phyloP scores from a whole-genome alignment of 2,888 invertebrate genomes.

The Synergus laeviventris region DNA sequence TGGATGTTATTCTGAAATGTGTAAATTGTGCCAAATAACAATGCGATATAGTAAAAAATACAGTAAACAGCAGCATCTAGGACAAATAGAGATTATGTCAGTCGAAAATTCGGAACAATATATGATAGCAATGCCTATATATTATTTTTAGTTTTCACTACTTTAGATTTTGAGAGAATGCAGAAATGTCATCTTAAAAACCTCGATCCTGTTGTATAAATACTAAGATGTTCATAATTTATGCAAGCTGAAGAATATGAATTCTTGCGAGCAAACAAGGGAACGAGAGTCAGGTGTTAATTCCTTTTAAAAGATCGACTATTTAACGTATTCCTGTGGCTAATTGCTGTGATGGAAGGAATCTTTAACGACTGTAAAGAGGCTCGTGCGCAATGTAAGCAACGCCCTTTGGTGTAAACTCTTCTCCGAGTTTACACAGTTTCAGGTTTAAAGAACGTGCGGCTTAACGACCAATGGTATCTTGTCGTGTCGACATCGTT shows the following conservation, averaged over 20 bases:
- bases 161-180: neutral
- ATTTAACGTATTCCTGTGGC: conserved; percentile 34
- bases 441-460: conserved; percentile 13
- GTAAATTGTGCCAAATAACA: too few species aligned
- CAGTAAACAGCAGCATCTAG: too few species aligned
- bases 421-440: conserved; percentile 15
- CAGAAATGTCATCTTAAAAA: neutral
- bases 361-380: conserved; percentile 17
- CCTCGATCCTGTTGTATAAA: neutral
- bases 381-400: conserved; percentile 26
- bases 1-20: too few species aligned
- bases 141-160: too few species aligned
- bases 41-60: too few species aligned
- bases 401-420: conserved; percentile 11
- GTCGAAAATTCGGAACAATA: too few species aligned
- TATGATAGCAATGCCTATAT: too few species aligned
- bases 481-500: conserved; percentile 23
- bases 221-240: neutral
- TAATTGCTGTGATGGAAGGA: conserved; percentile 34
- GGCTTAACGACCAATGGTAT: conserved; percentile 13
- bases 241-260: conserved; percentile 25
- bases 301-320: conserved; percentile 35
- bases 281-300: conserved; percentile 31
- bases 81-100: too few species aligned
- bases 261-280: conserved; percentile 10